phyloP scores from a whole-genome alignment of 2,113 vertebrate species.

The Thermophis baileyi region DNA sequence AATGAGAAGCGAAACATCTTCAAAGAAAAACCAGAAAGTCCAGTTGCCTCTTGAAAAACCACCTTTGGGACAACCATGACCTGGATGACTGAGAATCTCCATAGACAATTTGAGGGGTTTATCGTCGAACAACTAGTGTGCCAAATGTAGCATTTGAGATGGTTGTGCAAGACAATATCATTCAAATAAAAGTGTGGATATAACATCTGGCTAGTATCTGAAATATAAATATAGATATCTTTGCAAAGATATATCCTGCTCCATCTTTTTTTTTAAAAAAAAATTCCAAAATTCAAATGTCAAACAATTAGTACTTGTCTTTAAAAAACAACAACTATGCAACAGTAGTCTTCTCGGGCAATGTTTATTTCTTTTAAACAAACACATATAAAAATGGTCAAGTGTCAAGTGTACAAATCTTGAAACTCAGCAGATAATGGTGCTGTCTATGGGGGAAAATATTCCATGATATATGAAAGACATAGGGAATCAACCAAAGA shows the following conservation, averaged over 20 bases:
- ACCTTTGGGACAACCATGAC: too few relatives aligned
- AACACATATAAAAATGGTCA: constrained; percentile 25
- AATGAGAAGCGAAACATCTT: too few relatives aligned
- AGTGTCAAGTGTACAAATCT: constrained; percentile 33
- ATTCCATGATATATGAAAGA: constrained; percentile 40
- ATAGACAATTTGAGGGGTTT: constrained; percentile 12
- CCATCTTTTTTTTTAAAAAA: constrained; percentile 25
- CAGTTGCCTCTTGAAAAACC: too few relatives aligned
- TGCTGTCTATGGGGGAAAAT: constrained; percentile 53
- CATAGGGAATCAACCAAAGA: constrained; percentile 21
- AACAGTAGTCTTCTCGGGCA: constrained; percentile 7
- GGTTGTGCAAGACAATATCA: constrained; percentile 30
- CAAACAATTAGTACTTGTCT: neutral
- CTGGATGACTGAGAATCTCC: too few relatives aligned
- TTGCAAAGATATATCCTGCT: constrained; percentile 50
- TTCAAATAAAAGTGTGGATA: constrained; percentile 42
- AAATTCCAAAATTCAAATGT: constrained; percentile 46
- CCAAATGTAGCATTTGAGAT: constrained; percentile 21
- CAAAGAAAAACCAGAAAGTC: too few relatives aligned
- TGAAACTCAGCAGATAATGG: constrained; percentile 44
- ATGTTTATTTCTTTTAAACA: neutral
- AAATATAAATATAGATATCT: constrained; percentile 45
- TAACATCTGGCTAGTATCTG: constrained; percentile 30
- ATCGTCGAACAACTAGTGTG: constrained; percentile 7
- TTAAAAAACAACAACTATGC: neutral